These are phyloP conservation scores for Drosophila neonasuta DNA, from an alignment of 2,888 invertebrate species.

Conservation along the genomic window DNA sequence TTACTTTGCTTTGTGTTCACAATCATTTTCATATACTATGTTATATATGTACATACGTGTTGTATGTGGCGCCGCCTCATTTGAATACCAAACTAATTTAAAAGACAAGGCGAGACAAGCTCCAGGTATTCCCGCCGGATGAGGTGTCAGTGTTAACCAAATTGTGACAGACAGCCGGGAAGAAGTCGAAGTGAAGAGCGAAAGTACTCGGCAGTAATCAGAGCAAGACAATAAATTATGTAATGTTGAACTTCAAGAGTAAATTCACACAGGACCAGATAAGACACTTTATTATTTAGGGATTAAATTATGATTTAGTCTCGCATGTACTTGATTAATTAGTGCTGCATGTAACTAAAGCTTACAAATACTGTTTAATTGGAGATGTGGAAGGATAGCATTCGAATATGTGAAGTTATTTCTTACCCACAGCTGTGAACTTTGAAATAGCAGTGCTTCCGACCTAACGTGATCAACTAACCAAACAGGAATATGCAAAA, in stretches of 20 bases:
- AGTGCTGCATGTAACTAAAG: not conserved
- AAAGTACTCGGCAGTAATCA: not conserved
- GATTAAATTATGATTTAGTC: not conserved
- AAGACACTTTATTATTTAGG: slow-evolving; percentile 1
- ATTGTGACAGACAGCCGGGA: slow-evolving; percentile 4
- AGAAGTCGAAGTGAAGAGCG: not conserved
- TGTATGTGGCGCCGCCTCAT: not conserved
- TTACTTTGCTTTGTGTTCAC: slow-evolving; percentile 7
- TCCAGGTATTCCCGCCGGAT: slow-evolving; percentile 4
- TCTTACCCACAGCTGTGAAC: too few species aligned
- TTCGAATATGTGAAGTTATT: too few species aligned
- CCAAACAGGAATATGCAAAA: too few species aligned
- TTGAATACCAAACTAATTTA: slow-evolving; percentile 8
- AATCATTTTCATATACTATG: not conserved
- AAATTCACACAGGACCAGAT: not conserved
- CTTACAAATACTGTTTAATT: not conserved
- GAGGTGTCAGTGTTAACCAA: not conserved
- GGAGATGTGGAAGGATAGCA: not conserved
- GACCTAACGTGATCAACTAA: too few species aligned
- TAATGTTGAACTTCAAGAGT: not conserved
- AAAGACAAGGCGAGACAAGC: not conserved
- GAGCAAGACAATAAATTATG: not conserved
- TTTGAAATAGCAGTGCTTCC: too few species aligned
- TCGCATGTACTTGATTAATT: not conserved
- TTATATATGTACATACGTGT: not conserved